A percentile compares a stretch with the other conserved stretches of the same genome.
These are phyloP conservation scores for Sinocyclocheilus maitianheensis DNA, from an alignment of 2,113 vertebrate genomes.

Conservation along the genomic window DNA sequence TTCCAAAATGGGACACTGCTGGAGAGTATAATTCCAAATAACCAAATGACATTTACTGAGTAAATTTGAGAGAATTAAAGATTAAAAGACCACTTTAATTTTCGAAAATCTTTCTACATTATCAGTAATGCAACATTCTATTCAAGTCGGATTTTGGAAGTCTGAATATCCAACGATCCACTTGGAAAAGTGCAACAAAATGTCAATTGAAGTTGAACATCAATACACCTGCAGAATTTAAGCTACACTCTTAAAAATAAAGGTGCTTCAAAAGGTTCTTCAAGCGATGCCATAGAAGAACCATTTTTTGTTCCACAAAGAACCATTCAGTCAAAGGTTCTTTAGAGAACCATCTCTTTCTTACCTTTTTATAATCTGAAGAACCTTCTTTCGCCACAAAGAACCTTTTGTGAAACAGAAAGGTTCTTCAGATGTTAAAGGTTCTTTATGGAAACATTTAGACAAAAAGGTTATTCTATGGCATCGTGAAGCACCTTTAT, in stretches of 20 bases:
- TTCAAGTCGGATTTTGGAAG: neutral
- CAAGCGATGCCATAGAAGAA: no score
- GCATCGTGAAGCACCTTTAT: no score
- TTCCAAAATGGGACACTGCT: neutral
- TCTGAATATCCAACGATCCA: neutral
- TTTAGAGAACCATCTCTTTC: no score
- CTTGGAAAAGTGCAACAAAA: neutral
- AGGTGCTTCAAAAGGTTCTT: no score
- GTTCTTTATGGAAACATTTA: no score
- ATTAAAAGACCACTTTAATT: neutral
- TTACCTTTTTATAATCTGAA: no score
- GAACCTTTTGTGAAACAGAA: no score
- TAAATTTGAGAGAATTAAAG: neutral
- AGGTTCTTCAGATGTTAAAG: no score
- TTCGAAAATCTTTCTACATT: neutral
- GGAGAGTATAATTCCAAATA: neutral
- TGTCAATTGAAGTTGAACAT: neutral
- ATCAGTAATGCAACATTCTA: neutral
- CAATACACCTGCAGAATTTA: neutral
- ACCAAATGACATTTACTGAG: neutral
- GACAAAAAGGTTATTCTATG: no score
- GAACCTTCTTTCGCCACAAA: no score
- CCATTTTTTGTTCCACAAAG: no score
- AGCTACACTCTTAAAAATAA: neutral
- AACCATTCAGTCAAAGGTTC: no score